phyloP scores from a whole-genome alignment of 2,888 invertebrate species.

The Graphium colonna region DNA sequence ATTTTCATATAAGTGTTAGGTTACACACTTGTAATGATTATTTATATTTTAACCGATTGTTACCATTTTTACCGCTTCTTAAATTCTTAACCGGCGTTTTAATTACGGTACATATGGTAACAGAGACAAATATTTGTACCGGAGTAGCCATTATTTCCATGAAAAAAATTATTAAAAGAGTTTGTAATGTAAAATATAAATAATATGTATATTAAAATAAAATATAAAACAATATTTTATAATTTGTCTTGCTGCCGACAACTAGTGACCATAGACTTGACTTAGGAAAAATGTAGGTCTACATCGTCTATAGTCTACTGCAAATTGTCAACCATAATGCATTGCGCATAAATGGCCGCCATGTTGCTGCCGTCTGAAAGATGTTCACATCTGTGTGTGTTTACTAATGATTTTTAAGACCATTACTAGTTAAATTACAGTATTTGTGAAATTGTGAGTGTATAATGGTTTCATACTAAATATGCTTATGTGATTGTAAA shows the following conservation, averaged over 20 bases:
- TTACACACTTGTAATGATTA: not conserved
- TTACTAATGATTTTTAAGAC: constrained; percentile 80
- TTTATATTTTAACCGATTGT: constrained; percentile 15
- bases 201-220: not conserved
- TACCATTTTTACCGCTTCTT: no score
- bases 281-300: constrained; percentile 42
- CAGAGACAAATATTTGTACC: no score
- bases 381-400: constrained; percentile 80
- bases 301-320: constrained; percentile 69
- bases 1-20: no score
- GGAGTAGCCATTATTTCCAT: not conserved
- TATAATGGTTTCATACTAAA: constrained; percentile 75
- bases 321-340: constrained; percentile 80
- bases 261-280: constrained; percentile 39
- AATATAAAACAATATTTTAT: no score
- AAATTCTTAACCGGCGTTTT: no score
- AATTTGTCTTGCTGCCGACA: no score
- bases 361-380: constrained; percentile 81
- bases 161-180: not conserved
- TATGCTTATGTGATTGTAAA: constrained; percentile 70
- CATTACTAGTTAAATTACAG: constrained; percentile 71
- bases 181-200: not conserved
- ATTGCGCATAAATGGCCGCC: constrained; percentile 81
- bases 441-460: constrained; percentile 80
- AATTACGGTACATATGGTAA: no score